A percentile compares a stretch with the other conserved stretches of the same genome.
Evolutionary conservation across 1,140 invertebrate genomes (phyloP).

Genomic region (Heliothis virescens): DNA sequence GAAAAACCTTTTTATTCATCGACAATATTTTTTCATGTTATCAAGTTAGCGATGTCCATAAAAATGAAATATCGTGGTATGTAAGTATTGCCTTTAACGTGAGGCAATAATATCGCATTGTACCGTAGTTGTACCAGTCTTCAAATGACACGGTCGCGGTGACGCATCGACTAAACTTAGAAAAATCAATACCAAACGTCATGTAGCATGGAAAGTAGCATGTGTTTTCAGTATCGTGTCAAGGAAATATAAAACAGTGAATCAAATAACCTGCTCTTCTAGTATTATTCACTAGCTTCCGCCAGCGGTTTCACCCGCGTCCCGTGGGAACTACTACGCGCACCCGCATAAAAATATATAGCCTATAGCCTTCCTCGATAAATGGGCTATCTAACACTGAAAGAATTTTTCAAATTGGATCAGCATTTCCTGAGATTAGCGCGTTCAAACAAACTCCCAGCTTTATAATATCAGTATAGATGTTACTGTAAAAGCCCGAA

Average conservation of each 20-base stretch:
- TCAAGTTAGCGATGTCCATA: neutral
- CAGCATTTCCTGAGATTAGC: no score
- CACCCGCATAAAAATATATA: no score
- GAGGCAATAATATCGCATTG: neutral
- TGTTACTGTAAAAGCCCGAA: no score
- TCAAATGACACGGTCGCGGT: constrained; percentile 59
- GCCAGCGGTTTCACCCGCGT: no score
- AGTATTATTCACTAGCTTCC: no score
- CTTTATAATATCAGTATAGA: no score
- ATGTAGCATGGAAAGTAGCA: neutral
- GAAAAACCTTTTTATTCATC: constrained; percentile 23
- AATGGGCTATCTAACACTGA: no score
- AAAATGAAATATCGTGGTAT: constrained; percentile 20
- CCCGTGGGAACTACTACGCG: no score
- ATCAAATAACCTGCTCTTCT: no score
- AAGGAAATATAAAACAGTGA: neutral
- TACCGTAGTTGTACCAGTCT: constrained; percentile 57
- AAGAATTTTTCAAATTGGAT: no score
- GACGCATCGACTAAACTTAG: constrained; percentile 60
- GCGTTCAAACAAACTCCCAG: no score
- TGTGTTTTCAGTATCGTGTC: neutral
- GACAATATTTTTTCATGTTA: constrained; percentile 20
- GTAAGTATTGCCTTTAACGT: neutral
- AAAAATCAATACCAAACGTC: constrained; percentile 62
- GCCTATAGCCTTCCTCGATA: no score